phyloP scores from a whole-genome alignment of 2,113 vertebrate species.

The Oriolus oriolus region DNA sequence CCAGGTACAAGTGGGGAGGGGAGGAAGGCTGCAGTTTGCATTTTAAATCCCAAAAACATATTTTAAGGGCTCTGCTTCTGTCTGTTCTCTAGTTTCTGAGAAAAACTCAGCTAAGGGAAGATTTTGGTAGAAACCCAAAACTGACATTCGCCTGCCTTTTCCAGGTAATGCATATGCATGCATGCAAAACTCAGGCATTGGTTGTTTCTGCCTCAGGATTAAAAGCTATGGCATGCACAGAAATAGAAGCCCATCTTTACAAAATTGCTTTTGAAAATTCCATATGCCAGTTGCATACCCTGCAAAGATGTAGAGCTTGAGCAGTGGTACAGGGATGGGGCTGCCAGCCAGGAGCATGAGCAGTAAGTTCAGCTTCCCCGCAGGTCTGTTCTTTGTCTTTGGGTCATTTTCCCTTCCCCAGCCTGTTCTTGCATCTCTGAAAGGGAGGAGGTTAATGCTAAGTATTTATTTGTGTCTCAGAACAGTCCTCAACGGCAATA shows the following conservation, averaged over 20 bases:
- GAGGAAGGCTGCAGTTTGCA: slow-evolving; percentile 1
- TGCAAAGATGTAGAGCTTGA: slow-evolving; percentile 42
- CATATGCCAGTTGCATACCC: slow-evolving; percentile 60
- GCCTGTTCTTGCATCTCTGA: neutral
- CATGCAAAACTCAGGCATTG: slow-evolving; percentile 61
- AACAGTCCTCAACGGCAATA: neutral
- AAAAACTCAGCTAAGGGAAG: slow-evolving; percentile 56
- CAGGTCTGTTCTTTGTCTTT: slow-evolving; percentile 30
- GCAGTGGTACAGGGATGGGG: slow-evolving; percentile 2
- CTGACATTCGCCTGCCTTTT: slow-evolving; percentile 64
- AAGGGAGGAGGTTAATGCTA: neutral
- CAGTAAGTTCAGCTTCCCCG: neutral
- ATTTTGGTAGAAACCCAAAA: slow-evolving; percentile 65
- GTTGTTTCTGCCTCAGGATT: slow-evolving; percentile 61
- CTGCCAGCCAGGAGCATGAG: slow-evolving; percentile 52
- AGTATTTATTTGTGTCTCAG: neutral
- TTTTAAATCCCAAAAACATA: slow-evolving; percentile 40
- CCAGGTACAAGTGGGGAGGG: neutral
- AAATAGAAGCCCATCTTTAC: slow-evolving; percentile 65
- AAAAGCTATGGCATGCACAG: slow-evolving; percentile 62
- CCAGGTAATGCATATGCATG: slow-evolving; percentile 66
- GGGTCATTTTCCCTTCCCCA: slow-evolving; percentile 15
- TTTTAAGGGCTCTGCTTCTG: slow-evolving; percentile 52
- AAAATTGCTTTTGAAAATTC: slow-evolving; percentile 55
- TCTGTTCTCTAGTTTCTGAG: slow-evolving; percentile 54